A percentile compares a stretch with the other conserved stretches of the same genome.
These are phyloP conservation scores for Psammodynastes pulverulentus DNA, from an alignment of 2,113 vertebrate genomes.

Conservation along the genomic window DNA sequence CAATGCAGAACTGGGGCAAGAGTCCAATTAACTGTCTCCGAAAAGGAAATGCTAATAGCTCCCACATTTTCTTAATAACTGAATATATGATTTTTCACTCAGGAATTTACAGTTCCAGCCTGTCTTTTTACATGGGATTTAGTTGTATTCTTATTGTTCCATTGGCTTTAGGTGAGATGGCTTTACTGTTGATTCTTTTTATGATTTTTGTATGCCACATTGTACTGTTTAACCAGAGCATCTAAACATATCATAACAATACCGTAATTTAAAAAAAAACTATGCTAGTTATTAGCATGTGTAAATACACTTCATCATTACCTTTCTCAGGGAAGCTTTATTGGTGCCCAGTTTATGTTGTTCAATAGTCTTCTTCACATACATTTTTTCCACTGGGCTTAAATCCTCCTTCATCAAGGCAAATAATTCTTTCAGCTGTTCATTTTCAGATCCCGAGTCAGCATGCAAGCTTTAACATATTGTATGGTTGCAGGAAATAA, in stretches of 20 bases:
- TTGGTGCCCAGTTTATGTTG: slow-evolving; percentile 78
- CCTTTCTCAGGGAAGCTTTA: slow-evolving; percentile 71
- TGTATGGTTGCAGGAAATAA: neutral
- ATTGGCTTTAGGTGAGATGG: neutral
- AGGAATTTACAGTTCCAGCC: neutral
- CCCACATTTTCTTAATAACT: neutral
- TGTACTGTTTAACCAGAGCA: neutral
- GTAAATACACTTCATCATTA: slow-evolving; percentile 27
- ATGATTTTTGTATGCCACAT: neutral
- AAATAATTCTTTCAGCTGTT: slow-evolving; percentile 74
- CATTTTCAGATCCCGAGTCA: slow-evolving; percentile 71
- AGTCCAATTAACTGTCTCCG: neutral
- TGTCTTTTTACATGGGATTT: neutral
- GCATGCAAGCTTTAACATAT: slow-evolving; percentile 70
- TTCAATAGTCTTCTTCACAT: slow-evolving; percentile 73
- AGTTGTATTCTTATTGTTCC: neutral
- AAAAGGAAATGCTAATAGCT: neutral
- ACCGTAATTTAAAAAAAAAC: neutral
- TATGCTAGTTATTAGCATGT: neutral
- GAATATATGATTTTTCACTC: neutral
- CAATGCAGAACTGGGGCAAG: neutral
- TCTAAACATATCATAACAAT: neutral
- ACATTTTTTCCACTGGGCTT: slow-evolving; percentile 65
- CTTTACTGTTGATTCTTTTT: neutral
- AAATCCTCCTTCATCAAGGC: slow-evolving; percentile 73